These are phyloP conservation scores for Gandaritis pyraliata DNA, from an alignment of 2,888 invertebrate species.

Conservation along the genomic window DNA sequence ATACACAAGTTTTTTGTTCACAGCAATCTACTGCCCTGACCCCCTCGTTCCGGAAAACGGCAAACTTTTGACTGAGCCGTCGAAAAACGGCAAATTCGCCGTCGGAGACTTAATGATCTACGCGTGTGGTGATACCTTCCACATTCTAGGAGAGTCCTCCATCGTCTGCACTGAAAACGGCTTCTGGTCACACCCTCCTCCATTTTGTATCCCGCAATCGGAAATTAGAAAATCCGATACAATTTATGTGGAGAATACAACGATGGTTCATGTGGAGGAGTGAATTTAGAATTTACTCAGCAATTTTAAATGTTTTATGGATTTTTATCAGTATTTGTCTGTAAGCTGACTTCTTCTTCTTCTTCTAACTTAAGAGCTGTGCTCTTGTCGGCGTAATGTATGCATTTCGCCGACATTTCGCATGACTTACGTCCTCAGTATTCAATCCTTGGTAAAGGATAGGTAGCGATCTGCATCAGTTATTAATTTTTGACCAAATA, in stretches of 20 bases:
- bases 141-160: slow-evolving; percentile 88
- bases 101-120: slow-evolving; percentile 93
- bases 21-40: slow-evolving; percentile 93
- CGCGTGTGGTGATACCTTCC: slow-evolving; percentile 72
- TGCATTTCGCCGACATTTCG: no score
- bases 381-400: no score
- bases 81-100: slow-evolving; percentile 85
- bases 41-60: slow-evolving; percentile 90
- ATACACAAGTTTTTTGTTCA: not conserved
- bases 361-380: no score
- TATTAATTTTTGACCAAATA: no score
- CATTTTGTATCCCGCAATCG: slow-evolving; percentile 86
- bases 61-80: slow-evolving; percentile 68
- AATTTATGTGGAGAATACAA: slow-evolving; percentile 73
- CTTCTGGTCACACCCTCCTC: slow-evolving; percentile 94
- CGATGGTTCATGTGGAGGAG: slow-evolving; percentile 68
- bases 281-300: slow-evolving; percentile 23
- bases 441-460: no score
- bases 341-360: no score
- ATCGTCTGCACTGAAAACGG: slow-evolving; percentile 95
- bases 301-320: no score
- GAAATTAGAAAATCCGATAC: slow-evolving; percentile 67
- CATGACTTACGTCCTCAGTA: no score
- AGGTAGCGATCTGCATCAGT: no score
- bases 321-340: no score